phyloP scores from a whole-genome alignment of 2,888 invertebrate genomes.

The Dione juno region DNA sequence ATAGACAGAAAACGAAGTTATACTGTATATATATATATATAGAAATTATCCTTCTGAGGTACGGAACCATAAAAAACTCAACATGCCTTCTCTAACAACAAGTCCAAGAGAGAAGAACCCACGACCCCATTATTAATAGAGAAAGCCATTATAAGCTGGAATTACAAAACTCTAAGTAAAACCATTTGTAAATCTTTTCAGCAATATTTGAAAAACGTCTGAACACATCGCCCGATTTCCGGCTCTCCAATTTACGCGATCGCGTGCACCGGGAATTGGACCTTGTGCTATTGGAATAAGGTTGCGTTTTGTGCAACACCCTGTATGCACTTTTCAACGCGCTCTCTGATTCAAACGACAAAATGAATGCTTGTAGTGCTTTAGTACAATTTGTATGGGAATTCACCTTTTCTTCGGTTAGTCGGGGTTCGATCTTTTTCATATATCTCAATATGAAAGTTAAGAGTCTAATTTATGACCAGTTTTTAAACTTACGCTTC shows the following conservation, averaged over 20 bases:
- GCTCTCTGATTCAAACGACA: not conserved
- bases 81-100: too few relatives aligned
- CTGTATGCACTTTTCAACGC: not conserved
- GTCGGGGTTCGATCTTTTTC: not conserved
- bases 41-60: too few relatives aligned
- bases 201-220: not conserved
- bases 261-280: not conserved
- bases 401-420: not conserved
- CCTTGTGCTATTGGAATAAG: not conserved
- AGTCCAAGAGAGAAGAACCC: too few relatives aligned
- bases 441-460: too few relatives aligned
- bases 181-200: conserved; percentile 22
- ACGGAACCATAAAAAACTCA: too few relatives aligned
- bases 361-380: not conserved
- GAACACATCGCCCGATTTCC: not conserved
- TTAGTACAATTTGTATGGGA: conserved; percentile 5
- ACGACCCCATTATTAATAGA: too few relatives aligned
- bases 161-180: conserved; percentile 2
- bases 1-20: too few relatives aligned
- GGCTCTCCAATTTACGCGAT: not conserved
- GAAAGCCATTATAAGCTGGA: not conserved
- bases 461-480: too few relatives aligned
- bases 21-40: too few relatives aligned
- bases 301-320: not conserved
- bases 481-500: too few relatives aligned